Percentiles rank a stretch among this genome's conserved stretches.
Evolutionary conservation across 2,797 vertebrate genomes (phyloP).

Genomic region (Neostethus bicornis): DNA sequence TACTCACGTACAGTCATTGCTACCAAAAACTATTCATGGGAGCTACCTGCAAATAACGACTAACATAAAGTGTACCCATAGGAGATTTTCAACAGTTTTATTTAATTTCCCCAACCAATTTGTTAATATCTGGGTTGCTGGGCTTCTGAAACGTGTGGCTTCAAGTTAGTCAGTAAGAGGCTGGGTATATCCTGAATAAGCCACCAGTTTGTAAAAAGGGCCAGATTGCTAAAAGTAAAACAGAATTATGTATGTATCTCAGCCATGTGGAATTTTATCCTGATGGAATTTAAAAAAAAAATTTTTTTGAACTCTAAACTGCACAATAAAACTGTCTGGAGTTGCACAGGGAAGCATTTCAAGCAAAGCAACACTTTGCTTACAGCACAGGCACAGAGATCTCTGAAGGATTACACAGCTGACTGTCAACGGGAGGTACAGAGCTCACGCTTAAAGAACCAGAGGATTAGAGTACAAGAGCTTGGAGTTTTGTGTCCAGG

Average conservation of each 20-base stretch:
- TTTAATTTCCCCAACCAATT: too few relatives aligned
- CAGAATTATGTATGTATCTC: background rate
- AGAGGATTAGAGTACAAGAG: constrained; percentile 72
- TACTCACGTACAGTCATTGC: too few relatives aligned
- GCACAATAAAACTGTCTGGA: constrained; percentile 44
- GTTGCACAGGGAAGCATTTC: constrained; percentile 41
- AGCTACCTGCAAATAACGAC: too few relatives aligned
- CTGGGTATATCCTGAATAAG: too few relatives aligned
- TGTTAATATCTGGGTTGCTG: too few relatives aligned
- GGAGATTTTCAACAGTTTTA: too few relatives aligned
- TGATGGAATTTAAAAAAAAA: constrained; percentile 54
- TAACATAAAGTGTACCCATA: too few relatives aligned
- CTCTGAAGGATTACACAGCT: constrained; percentile 72
- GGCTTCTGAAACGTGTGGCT: too few relatives aligned
- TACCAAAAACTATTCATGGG: too few relatives aligned
- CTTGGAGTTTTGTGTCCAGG: constrained; percentile 61
- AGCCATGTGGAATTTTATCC: constrained; percentile 1
- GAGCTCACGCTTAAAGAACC: constrained; percentile 68
- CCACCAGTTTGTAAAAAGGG: too few relatives aligned
- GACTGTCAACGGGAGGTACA: constrained; percentile 63
- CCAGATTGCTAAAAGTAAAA: background rate
- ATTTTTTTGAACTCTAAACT: constrained; percentile 47
- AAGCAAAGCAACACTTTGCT: constrained; percentile 54
- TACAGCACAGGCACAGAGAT: constrained; percentile 61
- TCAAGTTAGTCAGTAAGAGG: too few relatives aligned